Conservation (phyloP, 2,797 vertebrate genomes). For the Sylvia borin region DNA sequence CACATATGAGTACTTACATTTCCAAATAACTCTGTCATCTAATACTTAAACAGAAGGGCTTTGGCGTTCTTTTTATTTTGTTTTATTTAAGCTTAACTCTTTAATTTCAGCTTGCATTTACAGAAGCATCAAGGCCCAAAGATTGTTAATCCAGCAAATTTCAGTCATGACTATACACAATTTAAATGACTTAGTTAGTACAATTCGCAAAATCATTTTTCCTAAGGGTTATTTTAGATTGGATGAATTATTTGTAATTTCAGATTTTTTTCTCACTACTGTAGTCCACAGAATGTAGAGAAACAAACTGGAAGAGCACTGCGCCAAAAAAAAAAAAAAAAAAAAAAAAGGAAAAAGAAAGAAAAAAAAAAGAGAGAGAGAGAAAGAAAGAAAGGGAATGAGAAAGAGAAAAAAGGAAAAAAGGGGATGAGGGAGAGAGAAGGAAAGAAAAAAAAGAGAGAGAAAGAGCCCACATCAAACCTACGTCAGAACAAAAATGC, state of each 20-base stretch:
- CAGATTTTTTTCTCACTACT: background rate
- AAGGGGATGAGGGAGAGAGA: accelerated
- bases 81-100: background rate
- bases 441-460: no score
- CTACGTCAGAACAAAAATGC: background rate
- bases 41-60: background rate
- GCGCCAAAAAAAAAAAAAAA: no score
- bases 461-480: background rate
- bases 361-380: background rate
- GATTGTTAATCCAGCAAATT: background rate
- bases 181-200: background rate
- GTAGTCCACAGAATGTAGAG: background rate
- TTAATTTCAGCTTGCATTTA: background rate
- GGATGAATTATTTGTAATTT: background rate
- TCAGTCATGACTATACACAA: background rate
- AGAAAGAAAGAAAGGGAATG: accelerated
- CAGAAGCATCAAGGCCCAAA: background rate
- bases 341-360: background rate
- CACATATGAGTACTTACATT: background rate
- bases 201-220: background rate
- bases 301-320: background rate
- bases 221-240: background rate
- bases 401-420: background rate
- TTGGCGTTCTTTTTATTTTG: background rate
- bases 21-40: background rate